Conservation (phyloP, 2,888 invertebrate genomes). For the Apodemia duryi region DNA sequence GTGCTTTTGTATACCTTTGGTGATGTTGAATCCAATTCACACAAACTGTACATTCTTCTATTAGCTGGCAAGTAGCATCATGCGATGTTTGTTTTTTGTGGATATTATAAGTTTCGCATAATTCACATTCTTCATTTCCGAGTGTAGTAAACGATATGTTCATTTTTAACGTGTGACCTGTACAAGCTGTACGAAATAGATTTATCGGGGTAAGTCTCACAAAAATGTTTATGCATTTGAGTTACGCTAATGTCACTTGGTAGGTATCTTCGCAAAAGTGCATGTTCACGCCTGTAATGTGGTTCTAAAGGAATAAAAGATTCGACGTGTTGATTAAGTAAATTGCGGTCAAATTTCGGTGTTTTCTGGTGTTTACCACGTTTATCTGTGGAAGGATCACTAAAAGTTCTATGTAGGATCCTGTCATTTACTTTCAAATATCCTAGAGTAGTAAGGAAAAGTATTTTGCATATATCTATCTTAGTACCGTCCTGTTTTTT, state of each 20-base stretch:
- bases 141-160: constrained; percentile 31
- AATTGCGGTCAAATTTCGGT: constrained; percentile 25
- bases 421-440: neutral
- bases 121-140: constrained; percentile 32
- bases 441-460: constrained; percentile 1
- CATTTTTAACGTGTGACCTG: constrained; percentile 23
- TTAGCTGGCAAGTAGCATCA: neutral
- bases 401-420: constrained; percentile 4
- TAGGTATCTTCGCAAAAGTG: constrained; percentile 26
- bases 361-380: constrained; percentile 31
- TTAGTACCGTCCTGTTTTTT: constrained; percentile 24
- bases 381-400: constrained; percentile 14
- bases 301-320: constrained; percentile 32
- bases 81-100: constrained; percentile 10
- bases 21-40: constrained; percentile 15
- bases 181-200: constrained; percentile 24
- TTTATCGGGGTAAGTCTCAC: constrained; percentile 12
- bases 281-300: constrained; percentile 34
- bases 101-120: no score
- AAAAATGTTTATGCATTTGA: constrained; percentile 31
- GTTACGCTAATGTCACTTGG: constrained; percentile 23
- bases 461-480: constrained; percentile 21
- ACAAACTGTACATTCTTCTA: no score
- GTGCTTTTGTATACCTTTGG: constrained; percentile 18
- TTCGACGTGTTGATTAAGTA: constrained; percentile 25